Conservation (phyloP, 2,888 invertebrate genomes). For the Zonitis immaculata region DNA sequence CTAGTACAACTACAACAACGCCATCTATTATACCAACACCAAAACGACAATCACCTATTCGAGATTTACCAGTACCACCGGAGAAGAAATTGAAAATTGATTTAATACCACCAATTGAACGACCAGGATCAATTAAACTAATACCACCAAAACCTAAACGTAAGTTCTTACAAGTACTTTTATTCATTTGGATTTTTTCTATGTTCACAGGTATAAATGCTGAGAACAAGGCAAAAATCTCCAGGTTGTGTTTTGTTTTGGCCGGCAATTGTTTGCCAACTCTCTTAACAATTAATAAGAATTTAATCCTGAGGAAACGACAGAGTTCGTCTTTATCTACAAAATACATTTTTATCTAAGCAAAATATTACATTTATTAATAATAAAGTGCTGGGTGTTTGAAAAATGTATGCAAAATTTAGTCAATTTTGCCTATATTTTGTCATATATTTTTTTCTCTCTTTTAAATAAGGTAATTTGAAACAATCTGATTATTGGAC, state of each 20-base stretch:
- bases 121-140: constrained; percentile 78
- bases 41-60: constrained; percentile 30
- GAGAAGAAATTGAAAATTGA: constrained; percentile 75
- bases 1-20: not conserved
- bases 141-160: constrained; percentile 87
- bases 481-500: too few species aligned
- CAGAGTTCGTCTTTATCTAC: constrained; percentile 23
- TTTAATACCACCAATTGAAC: constrained; percentile 51
- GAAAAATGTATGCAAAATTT: constrained; percentile 13
- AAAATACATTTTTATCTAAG: constrained; percentile 7
- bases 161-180: constrained; percentile 58
- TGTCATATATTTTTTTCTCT: too few species aligned
- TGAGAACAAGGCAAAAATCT: constrained; percentile 24
- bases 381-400: not conserved
- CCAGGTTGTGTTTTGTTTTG: constrained; percentile 13
- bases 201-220: constrained; percentile 33
- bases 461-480: too few species aligned
- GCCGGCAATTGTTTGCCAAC: constrained; percentile 29
- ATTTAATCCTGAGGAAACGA: constrained; percentile 17
- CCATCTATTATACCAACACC: constrained; percentile 28
- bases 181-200: constrained; percentile 30
- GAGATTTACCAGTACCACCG: constrained; percentile 50
- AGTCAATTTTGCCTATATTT: constrained; percentile 14
- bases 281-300: too few species aligned
- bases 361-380: not conserved